Evolutionary conservation across 2,888 invertebrate genomes (phyloP).

Genomic region (Pecten maximus): DNA sequence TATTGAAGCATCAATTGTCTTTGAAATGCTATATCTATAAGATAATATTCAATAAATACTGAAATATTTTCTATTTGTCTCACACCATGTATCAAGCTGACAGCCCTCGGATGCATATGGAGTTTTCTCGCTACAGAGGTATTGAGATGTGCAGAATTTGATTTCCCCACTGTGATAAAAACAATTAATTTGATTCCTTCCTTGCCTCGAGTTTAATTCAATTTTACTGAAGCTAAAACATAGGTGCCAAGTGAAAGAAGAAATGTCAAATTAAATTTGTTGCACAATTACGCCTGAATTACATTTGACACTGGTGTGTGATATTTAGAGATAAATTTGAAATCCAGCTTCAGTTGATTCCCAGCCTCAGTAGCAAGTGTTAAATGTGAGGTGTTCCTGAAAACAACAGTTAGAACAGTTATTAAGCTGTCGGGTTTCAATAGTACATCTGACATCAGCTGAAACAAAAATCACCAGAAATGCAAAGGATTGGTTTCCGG

Average conservation of each 20-base stretch:
- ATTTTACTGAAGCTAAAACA: neutral
- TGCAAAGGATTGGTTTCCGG: neutral
- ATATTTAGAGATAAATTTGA: neutral
- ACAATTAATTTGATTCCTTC: neutral
- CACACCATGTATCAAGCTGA: neutral
- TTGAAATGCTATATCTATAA: neutral
- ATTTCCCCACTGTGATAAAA: slow-evolving; percentile 15
- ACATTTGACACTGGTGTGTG: neutral
- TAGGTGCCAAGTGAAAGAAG: neutral
- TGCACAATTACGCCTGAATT: neutral
- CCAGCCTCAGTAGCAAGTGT: neutral
- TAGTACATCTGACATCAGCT: slow-evolving; percentile 13
- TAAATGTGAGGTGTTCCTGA: neutral
- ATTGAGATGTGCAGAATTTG: neutral
- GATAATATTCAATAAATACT: neutral
- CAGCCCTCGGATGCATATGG: neutral
- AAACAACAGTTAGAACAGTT: neutral
- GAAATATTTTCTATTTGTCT: neutral
- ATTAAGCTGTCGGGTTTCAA: neutral
- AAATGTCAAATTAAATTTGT: slow-evolving; percentile 13
- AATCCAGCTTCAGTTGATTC: neutral
- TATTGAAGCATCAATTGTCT: neutral
- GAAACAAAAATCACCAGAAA: neutral
- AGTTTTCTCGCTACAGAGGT: neutral
- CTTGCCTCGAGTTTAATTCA: neutral